Percentiles rank a stretch among this genome's conserved stretches.
These are phyloP conservation scores for Vulpes lagopus DNA, from an alignment of 2,113 vertebrate genomes.

Conservation along the genomic window DNA sequence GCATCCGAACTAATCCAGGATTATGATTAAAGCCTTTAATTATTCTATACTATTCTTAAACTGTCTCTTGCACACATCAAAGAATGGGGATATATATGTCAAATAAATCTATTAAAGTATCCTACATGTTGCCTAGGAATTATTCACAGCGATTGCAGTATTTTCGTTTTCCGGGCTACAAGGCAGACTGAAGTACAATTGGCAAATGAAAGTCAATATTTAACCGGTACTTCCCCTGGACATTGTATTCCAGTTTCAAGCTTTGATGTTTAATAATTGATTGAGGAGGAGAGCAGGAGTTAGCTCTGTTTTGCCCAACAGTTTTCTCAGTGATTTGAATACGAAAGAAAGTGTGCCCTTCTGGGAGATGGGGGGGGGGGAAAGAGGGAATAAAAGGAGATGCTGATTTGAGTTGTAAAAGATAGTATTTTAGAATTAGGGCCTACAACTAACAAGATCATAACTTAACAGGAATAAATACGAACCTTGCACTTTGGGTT, in stretches of 20 bases:
- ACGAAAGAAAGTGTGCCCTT: background rate
- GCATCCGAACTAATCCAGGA: background rate
- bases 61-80: background rate
- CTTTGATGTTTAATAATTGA: constrained; percentile 43
- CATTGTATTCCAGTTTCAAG: constrained; percentile 3
- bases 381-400: background rate
- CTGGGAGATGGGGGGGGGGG: background rate
- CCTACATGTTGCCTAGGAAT: background rate
- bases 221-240: background rate
- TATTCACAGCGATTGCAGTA: background rate
- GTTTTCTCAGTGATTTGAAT: background rate
- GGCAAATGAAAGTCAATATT: constrained; percentile 20
- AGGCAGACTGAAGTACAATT: background rate
- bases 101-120: background rate
- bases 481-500: background rate
- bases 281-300: background rate
- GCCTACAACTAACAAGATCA: background rate
- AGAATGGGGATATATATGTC: background rate
- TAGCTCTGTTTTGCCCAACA: background rate
- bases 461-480: constrained; percentile 18
- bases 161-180: background rate
- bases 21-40: background rate
- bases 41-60: background rate
- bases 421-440: background rate
- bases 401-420: background rate